Percentiles rank a stretch among this genome's conserved stretches.
Evolutionary conservation across 2,888 invertebrate species (phyloP).

Genomic region (Enchytraeus crypticus): DNA sequence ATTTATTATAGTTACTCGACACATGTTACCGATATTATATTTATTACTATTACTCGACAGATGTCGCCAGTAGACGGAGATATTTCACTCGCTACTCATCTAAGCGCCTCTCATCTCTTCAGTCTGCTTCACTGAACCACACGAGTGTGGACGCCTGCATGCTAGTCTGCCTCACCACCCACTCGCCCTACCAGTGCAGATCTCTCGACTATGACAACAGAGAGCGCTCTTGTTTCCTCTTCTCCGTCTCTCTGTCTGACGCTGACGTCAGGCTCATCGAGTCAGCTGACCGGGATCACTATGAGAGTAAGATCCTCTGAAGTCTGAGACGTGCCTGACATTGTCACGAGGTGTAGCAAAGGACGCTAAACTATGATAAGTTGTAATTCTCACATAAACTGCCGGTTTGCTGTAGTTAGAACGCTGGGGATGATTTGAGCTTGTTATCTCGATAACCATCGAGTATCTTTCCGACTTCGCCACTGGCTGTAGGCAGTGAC

Average conservation of each 20-base stretch:
- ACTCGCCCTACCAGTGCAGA: slow-evolving; percentile 38
- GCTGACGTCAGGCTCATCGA: slow-evolving; percentile 33
- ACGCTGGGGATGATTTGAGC: too few relatives aligned
- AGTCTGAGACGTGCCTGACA: too few relatives aligned
- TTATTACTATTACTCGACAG: not conserved
- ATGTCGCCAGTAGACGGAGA: slow-evolving; percentile 7
- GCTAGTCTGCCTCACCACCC: slow-evolving; percentile 18
- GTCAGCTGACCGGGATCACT: slow-evolving; percentile 35
- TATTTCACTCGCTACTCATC: slow-evolving; percentile 33
- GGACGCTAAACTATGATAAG: too few relatives aligned
- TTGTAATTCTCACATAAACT: too few relatives aligned
- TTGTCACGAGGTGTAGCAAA: too few relatives aligned
- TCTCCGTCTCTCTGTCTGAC: slow-evolving; percentile 37
- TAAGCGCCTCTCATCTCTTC: slow-evolving; percentile 31
- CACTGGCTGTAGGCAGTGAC: too few relatives aligned
- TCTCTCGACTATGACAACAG: slow-evolving; percentile 41
- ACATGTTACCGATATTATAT: too few relatives aligned
- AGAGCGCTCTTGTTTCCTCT: slow-evolving; percentile 31
- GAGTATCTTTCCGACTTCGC: too few relatives aligned
- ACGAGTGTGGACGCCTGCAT: slow-evolving; percentile 35
- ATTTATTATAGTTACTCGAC: too few relatives aligned
- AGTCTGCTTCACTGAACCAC: slow-evolving; percentile 31
- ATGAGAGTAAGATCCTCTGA: slow-evolving; percentile 35
- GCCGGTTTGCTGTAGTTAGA: too few relatives aligned
- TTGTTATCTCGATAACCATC: too few relatives aligned